These are phyloP conservation scores for Cheilosia urbana DNA, from an alignment of 2,888 invertebrate genomes.

Conservation along the genomic window DNA sequence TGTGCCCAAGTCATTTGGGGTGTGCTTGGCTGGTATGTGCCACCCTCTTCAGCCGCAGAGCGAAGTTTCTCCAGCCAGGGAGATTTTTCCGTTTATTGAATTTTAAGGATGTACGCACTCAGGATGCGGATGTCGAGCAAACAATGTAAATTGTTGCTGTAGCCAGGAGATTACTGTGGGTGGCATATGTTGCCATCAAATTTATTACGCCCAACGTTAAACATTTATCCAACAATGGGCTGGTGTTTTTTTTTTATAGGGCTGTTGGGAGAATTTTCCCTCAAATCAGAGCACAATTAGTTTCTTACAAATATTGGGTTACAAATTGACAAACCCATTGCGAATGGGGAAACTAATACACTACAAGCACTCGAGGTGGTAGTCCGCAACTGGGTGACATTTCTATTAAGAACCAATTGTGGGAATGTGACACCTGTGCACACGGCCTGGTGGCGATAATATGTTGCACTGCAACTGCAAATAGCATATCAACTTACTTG, in stretches of 20 bases:
- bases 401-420: slow-evolving; percentile 50
- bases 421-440: slow-evolving; percentile 35
- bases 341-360: slow-evolving; percentile 60
- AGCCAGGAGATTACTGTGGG: slow-evolving; percentile 55
- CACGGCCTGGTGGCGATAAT: slow-evolving; percentile 4
- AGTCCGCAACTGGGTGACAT: slow-evolving; percentile 55
- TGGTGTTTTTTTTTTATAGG: background rate
- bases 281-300: slow-evolving; percentile 66
- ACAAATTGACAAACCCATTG: slow-evolving; percentile 65
- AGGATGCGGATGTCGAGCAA: slow-evolving; percentile 42
- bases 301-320: slow-evolving; percentile 59
- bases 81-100: slow-evolving; percentile 69
- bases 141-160: slow-evolving; percentile 68
- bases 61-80: slow-evolving; percentile 17
- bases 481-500: slow-evolving; percentile 7
- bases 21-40: slow-evolving; percentile 22
- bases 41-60: slow-evolving; percentile 31
- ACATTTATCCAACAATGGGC: slow-evolving; percentile 36
- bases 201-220: slow-evolving; percentile 62
- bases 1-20: slow-evolving; percentile 26
- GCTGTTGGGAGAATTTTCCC: background rate
- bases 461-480: slow-evolving; percentile 7
- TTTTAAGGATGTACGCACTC: slow-evolving; percentile 65
- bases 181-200: slow-evolving; percentile 67
- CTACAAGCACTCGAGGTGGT: slow-evolving; percentile 23